Base-by-base conservation (phyloP, 2,888 invertebrate genomes). In the Euzophera pinguis region DNA sequence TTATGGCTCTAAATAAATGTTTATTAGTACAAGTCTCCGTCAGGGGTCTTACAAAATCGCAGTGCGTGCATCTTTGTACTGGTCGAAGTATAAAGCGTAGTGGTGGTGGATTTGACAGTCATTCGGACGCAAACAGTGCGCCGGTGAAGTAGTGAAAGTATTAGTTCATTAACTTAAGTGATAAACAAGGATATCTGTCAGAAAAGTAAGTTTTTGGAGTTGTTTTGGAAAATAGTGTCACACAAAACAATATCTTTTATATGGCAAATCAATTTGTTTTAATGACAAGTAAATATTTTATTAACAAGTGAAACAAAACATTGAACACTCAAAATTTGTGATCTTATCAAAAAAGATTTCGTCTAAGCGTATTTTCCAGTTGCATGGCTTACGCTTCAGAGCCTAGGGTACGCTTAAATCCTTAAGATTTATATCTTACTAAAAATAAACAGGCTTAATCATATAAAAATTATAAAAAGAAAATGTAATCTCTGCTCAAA, bases 71-170 rank as follows among this genome's bases (percentile, higher is more conserved):
- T 84, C 88, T 89, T 89, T 86, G 73, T 73, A 71, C 75, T 77
- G 83, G 81, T 84, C 79, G 81, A 88, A 81, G 84, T 90, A 90
- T 90, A 90, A 90, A 89, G 81, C 79, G 75, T 71, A 65, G 84
- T 67, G 68, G 81, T 77, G 75, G 84, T 81, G 73, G 81, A 75
- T 73, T 74, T 78, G 71, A 77, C 72, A 81, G 81, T 73, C 90
- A 90, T 88, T 90, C 89, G 78, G 73, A 81, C 82, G 78, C 84
- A 81, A 81, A 79, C 87, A 81, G 72, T 81, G 88, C 80, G 77
- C 73, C 80, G 64, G 85, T 80, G 73, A 80, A 83, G 84, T 81
- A 66, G 85, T 84, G 76, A 78, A 74, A 71, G 75, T 50, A 32
- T 29, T 70, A 72, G 65, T 62, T 65, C 58, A 64, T 62, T 63